phyloP scores from a whole-genome alignment of 2,113 vertebrate species.

The Progne subis region DNA sequence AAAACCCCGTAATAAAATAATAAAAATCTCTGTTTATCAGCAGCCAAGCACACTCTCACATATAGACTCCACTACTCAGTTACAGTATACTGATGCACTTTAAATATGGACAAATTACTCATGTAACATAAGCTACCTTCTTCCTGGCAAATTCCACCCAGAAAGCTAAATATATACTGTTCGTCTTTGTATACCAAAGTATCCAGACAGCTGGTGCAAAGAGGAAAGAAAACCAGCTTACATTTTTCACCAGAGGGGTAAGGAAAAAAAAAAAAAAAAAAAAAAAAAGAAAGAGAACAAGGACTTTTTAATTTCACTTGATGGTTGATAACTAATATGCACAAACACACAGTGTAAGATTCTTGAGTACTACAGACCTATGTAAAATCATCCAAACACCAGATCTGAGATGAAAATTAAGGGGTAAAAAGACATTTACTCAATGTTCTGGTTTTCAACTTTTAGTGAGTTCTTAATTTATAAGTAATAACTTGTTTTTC shows the following conservation, averaged over 20 bases:
- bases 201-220: background rate
- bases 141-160: background rate
- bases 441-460: slow-evolving; percentile 13
- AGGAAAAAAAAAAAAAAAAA: background rate
- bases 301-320: slow-evolving; percentile 17
- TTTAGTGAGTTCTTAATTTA: slow-evolving; percentile 60
- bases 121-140: background rate
- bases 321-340: slow-evolving; percentile 15
- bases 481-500: slow-evolving; percentile 65
- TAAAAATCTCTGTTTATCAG: background rate
- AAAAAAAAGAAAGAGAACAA: background rate
- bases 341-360: background rate
- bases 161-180: background rate
- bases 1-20: background rate
- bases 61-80: background rate
- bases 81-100: background rate
- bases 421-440: background rate
- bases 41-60: background rate
- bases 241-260: background rate
- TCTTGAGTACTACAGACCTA: background rate
- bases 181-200: background rate
- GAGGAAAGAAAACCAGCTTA: background rate
- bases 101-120: background rate
- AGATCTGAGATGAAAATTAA: background rate
- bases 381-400: background rate